phyloP scores from a whole-genome alignment of 1,140 invertebrate species.

The Rhizoglyphus robini region DNA sequence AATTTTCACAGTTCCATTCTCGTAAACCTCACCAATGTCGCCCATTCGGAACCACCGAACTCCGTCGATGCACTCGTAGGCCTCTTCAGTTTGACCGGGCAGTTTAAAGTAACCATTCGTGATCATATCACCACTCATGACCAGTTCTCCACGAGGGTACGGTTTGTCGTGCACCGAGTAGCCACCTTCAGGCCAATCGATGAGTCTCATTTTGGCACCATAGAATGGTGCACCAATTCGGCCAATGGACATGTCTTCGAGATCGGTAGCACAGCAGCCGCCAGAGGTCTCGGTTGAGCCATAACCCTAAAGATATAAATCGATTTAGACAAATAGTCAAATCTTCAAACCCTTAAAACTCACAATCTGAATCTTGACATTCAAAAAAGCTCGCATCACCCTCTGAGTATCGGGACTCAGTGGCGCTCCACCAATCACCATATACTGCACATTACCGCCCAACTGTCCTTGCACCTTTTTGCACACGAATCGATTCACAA shows the following conservation, averaged over 20 bases:
- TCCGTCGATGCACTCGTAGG: constrained; percentile 55
- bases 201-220: constrained; percentile 67
- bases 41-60: constrained; percentile 83
- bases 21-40: constrained; percentile 83
- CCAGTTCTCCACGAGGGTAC: constrained; percentile 74
- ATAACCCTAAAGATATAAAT: constrained; percentile 22
- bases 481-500: constrained; percentile 45
- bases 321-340: too few species aligned
- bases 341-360: too few species aligned
- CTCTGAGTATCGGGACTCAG: constrained; percentile 77
- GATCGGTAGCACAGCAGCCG: constrained; percentile 32
- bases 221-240: constrained; percentile 75
- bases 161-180: constrained; percentile 60
- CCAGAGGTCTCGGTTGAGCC: constrained; percentile 24
- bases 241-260: constrained; percentile 54
- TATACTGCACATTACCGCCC: constrained; percentile 68
- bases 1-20: constrained; percentile 84
- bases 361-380: neutral
- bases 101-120: constrained; percentile 90
- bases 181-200: constrained; percentile 85
- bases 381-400: constrained; percentile 16
- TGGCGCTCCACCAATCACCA: constrained; percentile 87
- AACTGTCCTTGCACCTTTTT: constrained; percentile 57
- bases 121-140: constrained; percentile 82
- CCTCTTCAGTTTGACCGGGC: constrained; percentile 70